phyloP scores from a whole-genome alignment of 1,140 invertebrate genomes.

The Drosophila triauraria region DNA sequence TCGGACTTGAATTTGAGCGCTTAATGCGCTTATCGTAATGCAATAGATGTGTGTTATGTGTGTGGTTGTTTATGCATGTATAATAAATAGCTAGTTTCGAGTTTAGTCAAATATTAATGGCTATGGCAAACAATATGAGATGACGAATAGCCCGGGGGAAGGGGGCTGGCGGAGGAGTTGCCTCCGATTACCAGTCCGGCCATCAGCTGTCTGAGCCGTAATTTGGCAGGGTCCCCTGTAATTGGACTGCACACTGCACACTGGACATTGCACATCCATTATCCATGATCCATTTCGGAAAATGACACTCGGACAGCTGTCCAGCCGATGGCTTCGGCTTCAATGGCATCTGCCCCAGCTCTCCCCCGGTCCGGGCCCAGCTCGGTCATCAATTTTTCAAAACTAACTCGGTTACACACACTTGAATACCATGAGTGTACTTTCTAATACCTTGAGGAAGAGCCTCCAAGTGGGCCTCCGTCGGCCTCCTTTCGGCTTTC shows the following conservation, averaged over 20 bases:
- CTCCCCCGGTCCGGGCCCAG: neutral
- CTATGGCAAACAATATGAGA: conserved; percentile 59
- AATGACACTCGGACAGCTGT: conserved; percentile 68
- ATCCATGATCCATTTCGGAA: conserved; percentile 71
- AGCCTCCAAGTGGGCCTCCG: neutral
- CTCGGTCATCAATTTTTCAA: conserved; percentile 38
- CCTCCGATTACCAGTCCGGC: conserved; percentile 37
- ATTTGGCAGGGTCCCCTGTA: conserved; percentile 54
- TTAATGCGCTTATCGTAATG: conserved; percentile 72
- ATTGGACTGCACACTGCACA: conserved; percentile 38
- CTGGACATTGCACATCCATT: conserved; percentile 50
- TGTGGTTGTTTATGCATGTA: conserved; percentile 56
- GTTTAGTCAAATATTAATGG: conserved; percentile 76
- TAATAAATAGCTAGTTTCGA: conserved; percentile 78
- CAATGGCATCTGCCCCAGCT: conserved; percentile 32
- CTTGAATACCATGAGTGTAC: conserved; percentile 27
- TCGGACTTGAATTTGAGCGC: conserved; percentile 55
- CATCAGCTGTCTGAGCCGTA: conserved; percentile 61
- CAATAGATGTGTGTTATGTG: conserved; percentile 40
- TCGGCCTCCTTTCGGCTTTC: conserved; percentile 15
- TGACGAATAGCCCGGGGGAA: neutral
- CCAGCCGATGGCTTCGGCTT: conserved; percentile 22
- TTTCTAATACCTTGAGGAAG: conserved; percentile 34
- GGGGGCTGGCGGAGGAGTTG: conserved; percentile 13
- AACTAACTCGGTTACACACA: conserved; percentile 29